These are phyloP conservation scores for Anagrus nilaparvatae DNA, from an alignment of 1,140 invertebrate genomes.

Conservation along the genomic window DNA sequence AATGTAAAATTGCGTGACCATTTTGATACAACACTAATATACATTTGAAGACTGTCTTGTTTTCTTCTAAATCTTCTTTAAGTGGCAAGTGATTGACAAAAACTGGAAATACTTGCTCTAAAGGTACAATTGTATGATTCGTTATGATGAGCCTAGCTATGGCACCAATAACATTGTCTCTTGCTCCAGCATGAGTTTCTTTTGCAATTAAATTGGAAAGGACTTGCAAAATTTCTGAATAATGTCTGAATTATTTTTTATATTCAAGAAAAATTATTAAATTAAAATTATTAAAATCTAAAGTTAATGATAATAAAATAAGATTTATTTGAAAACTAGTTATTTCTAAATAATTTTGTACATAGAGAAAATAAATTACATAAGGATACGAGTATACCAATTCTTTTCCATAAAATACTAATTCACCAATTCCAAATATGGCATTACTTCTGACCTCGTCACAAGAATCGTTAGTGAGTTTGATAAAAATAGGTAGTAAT, in stretches of 20 bases:
- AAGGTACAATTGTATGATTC: slow-evolving; percentile 51
- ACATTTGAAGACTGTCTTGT: slow-evolving; percentile 57
- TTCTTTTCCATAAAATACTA: slow-evolving; percentile 53
- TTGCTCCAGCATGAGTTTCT: slow-evolving; percentile 50
- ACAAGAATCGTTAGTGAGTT: slow-evolving; percentile 49
- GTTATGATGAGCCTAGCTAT: slow-evolving; percentile 61
- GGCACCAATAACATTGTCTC: slow-evolving; percentile 72
- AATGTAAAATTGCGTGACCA: slow-evolving; percentile 43
- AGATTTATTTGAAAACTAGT: too few relatives aligned
- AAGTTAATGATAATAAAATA: too few relatives aligned
- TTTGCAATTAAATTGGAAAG: slow-evolving; percentile 53
- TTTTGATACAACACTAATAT: slow-evolving; percentile 52
- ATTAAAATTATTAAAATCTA: slow-evolving; percentile 4
- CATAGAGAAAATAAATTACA: slow-evolving; percentile 9
- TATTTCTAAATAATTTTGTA: neutral
- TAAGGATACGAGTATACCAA: slow-evolving; percentile 49
- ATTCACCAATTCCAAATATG: slow-evolving; percentile 65
- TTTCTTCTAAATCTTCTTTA: slow-evolving; percentile 65
- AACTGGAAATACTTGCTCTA: slow-evolving; percentile 62
- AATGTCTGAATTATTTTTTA: slow-evolving; percentile 39
- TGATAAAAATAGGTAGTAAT: slow-evolving; percentile 54
- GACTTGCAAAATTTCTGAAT: slow-evolving; percentile 51
- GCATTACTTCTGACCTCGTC: slow-evolving; percentile 68
- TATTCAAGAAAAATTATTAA: slow-evolving; percentile 8
- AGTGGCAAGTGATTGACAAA: slow-evolving; percentile 62